Conservation (phyloP, 37 sponge, comb jelly and placozoan genomes). For the Chondrilla cf. caribensis region DNA sequence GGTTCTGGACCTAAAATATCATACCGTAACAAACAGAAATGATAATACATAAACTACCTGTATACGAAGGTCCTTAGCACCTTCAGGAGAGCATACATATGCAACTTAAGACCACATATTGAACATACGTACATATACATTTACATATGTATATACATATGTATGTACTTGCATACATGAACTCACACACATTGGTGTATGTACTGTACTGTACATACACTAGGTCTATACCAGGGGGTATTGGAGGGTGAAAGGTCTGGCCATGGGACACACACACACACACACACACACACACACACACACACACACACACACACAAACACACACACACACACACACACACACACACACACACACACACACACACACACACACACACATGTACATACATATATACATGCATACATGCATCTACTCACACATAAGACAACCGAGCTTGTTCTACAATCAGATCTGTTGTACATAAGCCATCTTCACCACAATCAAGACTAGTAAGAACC, state of each 20-base stretch:
- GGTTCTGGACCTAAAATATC: background rate
- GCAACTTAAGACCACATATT: too few species aligned
- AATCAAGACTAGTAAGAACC: constrained; percentile 11
- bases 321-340: background rate
- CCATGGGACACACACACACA: background rate
- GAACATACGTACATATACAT: too few species aligned
- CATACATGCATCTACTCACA: background rate
- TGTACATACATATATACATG: background rate
- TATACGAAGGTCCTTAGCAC: too few species aligned
- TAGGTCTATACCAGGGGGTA: too few species aligned
- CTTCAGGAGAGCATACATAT: too few species aligned
- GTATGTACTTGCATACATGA: background rate
- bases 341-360: background rate
- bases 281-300: background rate
- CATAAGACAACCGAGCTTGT: too few species aligned
- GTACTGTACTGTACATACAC: too few species aligned
- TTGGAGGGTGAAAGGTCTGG: background rate
- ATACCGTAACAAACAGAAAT: background rate
- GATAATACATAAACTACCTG: background rate
- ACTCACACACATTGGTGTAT: background rate
- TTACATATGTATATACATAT: background rate
- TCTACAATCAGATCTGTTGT: background rate
- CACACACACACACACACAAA: background rate
- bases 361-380: constrained; percentile 4
- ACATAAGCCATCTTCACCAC: constrained; percentile 15